phyloP scores from a whole-genome alignment of 1,140 invertebrate species.

The Probaryconus sp. region DNA sequence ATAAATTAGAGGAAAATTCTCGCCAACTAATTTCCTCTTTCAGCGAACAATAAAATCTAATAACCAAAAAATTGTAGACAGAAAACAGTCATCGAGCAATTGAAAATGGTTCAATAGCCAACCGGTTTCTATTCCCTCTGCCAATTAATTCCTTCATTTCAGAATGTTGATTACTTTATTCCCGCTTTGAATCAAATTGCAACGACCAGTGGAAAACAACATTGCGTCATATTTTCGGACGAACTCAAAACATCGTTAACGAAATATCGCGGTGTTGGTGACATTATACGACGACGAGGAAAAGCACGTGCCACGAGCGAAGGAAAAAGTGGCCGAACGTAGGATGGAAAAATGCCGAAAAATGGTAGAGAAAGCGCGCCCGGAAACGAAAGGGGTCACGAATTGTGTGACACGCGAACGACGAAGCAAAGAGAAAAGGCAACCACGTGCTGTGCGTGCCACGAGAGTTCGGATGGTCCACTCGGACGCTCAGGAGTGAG shows the following conservation, averaged over 20 bases:
- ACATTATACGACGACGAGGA: constrained; percentile 19
- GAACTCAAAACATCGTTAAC: constrained; percentile 76
- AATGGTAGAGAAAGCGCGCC: constrained; percentile 29
- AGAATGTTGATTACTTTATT: constrained; percentile 46
- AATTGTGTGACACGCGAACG: neutral
- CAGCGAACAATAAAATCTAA: too few species aligned
- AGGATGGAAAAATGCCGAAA: constrained; percentile 27
- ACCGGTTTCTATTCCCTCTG: constrained; percentile 39
- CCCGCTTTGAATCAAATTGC: constrained; percentile 75
- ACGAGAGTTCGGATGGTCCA: constrained; percentile 41
- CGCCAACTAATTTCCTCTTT: too few species aligned
- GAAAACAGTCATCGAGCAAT: too few species aligned
- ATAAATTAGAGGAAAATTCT: too few species aligned
- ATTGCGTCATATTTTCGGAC: constrained; percentile 78
- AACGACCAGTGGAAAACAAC: constrained; percentile 74
- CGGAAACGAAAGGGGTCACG: neutral
- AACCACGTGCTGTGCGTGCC: constrained; percentile 35
- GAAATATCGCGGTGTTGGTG: constrained; percentile 39
- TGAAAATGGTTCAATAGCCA: constrained; percentile 35
- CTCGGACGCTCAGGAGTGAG: constrained; percentile 16
- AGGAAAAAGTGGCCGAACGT: constrained; percentile 8
- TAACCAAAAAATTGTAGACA: too few species aligned
- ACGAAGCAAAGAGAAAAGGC: constrained; percentile 8
- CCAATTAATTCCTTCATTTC: constrained; percentile 42
- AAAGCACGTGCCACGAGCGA: constrained; percentile 7